Percentiles rank a stretch among this genome's conserved stretches.
These are phyloP conservation scores for Alcedo atthis DNA, from an alignment of 2,797 vertebrate genomes.

Conservation along the genomic window DNA sequence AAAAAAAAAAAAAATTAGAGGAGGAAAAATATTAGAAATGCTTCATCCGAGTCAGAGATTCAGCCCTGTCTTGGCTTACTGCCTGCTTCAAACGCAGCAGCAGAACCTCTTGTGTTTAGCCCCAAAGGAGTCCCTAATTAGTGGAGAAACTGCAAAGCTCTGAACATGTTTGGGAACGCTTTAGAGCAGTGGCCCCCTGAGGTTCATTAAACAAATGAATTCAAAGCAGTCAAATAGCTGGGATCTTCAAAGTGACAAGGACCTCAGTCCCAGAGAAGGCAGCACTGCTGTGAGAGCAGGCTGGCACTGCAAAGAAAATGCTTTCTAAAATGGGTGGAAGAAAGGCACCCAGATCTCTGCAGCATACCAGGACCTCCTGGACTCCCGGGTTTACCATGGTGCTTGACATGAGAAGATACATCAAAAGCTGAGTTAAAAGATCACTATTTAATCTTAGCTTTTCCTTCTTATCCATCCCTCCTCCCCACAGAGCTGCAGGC, in stretches of 20 bases:
- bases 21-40: neutral
- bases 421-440: neutral
- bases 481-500: neutral
- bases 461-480: neutral
- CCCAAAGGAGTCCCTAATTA: slow-evolving; percentile 63
- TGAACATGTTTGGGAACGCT: slow-evolving; percentile 19
- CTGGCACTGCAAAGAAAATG: neutral
- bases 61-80: neutral
- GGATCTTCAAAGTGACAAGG: slow-evolving; percentile 44
- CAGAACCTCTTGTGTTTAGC: slow-evolving; percentile 1
- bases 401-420: neutral
- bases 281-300: neutral
- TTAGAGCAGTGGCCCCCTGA: slow-evolving; percentile 18
- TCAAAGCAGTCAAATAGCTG: slow-evolving; percentile 5
- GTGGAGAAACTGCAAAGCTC: slow-evolving; percentile 32
- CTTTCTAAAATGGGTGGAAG: neutral
- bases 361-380: neutral
- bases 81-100: neutral
- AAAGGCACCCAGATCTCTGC: neutral
- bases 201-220: slow-evolving; percentile 52
- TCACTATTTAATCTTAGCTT: neutral
- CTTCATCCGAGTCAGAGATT: neutral
- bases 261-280: neutral
- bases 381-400: neutral
- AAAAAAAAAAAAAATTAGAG: neutral